phyloP scores from a whole-genome alignment of 1,140 invertebrate genomes.

The Drosophila pandora region DNA sequence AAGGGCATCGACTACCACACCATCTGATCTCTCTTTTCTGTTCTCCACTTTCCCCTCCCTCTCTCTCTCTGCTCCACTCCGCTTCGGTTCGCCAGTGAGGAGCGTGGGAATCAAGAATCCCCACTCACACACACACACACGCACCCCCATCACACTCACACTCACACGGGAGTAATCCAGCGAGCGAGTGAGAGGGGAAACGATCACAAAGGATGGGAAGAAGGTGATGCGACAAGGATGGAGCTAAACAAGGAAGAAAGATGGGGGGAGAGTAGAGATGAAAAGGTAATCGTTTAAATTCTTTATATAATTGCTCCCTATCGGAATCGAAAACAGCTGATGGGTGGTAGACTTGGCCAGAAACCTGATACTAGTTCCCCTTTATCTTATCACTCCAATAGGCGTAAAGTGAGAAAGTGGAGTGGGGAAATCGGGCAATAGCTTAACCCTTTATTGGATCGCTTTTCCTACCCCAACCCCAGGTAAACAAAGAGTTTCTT shows the following conservation, averaged over 20 bases:
- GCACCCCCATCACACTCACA: neutral
- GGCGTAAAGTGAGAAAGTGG: neutral
- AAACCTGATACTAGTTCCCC: neutral
- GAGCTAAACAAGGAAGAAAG: constrained; percentile 33
- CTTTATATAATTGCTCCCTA: neutral
- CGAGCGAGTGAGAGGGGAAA: constrained; percentile 2
- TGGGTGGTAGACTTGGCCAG: neutral
- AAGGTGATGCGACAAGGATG: constrained; percentile 23
- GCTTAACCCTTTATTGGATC: neutral
- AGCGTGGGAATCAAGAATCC: constrained; percentile 41
- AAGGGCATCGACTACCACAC: constrained; percentile 10
- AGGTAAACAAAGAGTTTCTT: neutral
- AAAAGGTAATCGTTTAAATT: neutral
- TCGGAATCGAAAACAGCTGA: neutral
- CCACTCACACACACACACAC: constrained; percentile 8
- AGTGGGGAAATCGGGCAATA: neutral
- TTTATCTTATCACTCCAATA: neutral
- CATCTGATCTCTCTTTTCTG: constrained; percentile 11
- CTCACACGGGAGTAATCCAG: neutral
- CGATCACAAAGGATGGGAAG: constrained; percentile 7
- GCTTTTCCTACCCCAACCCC: neutral
- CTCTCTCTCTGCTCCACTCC: neutral
- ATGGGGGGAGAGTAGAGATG: neutral
- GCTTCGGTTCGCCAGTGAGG: neutral
- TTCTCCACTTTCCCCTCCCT: neutral